Percentiles rank a stretch among this genome's conserved stretches.
phyloP scores from a whole-genome alignment of 2,888 invertebrate species.

The Thyatira batis region DNA sequence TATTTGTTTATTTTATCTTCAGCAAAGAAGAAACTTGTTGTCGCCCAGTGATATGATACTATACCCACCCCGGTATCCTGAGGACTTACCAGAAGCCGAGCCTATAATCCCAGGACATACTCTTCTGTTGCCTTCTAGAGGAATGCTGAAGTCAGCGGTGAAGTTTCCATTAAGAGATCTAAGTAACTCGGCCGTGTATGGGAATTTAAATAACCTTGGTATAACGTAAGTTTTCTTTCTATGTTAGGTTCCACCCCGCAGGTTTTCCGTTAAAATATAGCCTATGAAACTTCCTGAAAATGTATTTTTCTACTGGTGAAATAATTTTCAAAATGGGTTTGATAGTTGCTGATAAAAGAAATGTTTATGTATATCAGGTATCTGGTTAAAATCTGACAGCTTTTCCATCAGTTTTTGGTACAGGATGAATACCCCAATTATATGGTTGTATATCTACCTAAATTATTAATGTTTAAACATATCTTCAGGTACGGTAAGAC shows the following conservation, averaged over 20 bases:
- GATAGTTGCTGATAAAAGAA: not conserved
- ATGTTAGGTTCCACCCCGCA: too few relatives aligned
- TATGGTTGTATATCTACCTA: not conserved
- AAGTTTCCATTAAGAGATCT: slow-evolving; percentile 43
- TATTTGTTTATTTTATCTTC: too few relatives aligned
- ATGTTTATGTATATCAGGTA: slow-evolving; percentile 8
- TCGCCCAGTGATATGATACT: slow-evolving; percentile 21
- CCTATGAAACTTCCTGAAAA: too few relatives aligned
- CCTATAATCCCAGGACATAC: slow-evolving; percentile 51
- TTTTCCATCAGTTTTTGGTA: too few relatives aligned
- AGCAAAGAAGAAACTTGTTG: too few relatives aligned
- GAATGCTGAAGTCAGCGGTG: slow-evolving; percentile 44
- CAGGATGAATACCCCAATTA: too few relatives aligned
- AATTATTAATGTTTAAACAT: slow-evolving; percentile 1
- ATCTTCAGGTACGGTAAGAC: slow-evolving; percentile 41
- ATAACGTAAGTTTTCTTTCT: slow-evolving; percentile 39
- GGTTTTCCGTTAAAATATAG: too few relatives aligned
- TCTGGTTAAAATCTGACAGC: not conserved
- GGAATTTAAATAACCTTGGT: slow-evolving; percentile 46
- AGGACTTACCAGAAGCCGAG: slow-evolving; percentile 39
- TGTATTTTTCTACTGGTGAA: too few relatives aligned
- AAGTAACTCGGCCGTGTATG: slow-evolving; percentile 38
- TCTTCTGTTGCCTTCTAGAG: slow-evolving; percentile 40
- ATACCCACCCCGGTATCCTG: slow-evolving; percentile 24
- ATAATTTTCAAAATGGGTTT: too few relatives aligned